A percentile compares a stretch with the other conserved stretches of the same genome.
Conservation (phyloP, 2,888 invertebrate species). For the Drosophila falleni region DNA sequence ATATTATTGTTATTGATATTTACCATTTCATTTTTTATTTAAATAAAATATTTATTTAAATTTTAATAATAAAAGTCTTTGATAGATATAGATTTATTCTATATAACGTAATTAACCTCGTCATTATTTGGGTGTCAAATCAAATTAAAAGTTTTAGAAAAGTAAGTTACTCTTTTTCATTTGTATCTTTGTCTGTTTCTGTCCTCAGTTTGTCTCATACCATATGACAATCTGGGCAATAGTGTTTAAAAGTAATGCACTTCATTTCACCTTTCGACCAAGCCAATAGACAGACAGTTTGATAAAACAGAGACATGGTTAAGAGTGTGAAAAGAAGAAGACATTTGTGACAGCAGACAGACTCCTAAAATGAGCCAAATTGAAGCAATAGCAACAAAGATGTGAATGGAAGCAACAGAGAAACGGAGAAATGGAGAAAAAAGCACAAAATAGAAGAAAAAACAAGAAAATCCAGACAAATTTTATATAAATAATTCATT, state of each 20-base stretch:
- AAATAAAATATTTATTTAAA: no score
- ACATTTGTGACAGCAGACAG: slow-evolving; percentile 47
- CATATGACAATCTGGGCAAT: slow-evolving; percentile 34
- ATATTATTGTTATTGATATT: no score
- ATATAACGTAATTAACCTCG: background rate
- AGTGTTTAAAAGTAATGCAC: slow-evolving; percentile 57
- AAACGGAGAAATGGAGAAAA: slow-evolving; percentile 9
- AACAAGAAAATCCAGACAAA: slow-evolving; percentile 73
- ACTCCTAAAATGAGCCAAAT: slow-evolving; percentile 33
- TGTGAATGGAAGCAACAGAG: slow-evolving; percentile 15
- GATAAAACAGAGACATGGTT: slow-evolving; percentile 29
- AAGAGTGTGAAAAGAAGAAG: slow-evolving; percentile 20
- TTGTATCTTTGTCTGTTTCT: background rate
- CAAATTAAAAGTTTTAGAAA: background rate
- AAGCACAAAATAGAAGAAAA: slow-evolving; percentile 1
- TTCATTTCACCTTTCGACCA: slow-evolving; percentile 64
- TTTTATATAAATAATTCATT: slow-evolving; percentile 83
- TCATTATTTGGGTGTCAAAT: background rate
- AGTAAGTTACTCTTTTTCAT: background rate
- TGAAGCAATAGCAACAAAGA: slow-evolving; percentile 47
- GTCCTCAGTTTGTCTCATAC: background rate
- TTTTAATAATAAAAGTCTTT: no score
- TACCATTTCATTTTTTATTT: no score
- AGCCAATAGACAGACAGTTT: slow-evolving; percentile 4
- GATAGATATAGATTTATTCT: background rate